phyloP scores from a whole-genome alignment of 2,888 invertebrate species.

The Melinaea marsaeus region DNA sequence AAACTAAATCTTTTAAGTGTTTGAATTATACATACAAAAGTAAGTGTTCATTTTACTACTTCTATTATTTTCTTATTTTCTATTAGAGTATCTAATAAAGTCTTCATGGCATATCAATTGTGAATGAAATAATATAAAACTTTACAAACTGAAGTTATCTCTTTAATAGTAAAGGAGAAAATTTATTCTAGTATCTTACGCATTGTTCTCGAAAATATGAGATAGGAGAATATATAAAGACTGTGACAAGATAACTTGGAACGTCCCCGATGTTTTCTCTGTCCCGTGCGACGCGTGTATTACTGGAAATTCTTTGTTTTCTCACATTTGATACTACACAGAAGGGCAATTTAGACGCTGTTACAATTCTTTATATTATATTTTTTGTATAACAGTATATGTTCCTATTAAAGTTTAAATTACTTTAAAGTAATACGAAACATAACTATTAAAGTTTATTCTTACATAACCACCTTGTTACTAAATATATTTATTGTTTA shows the following conservation, averaged over 20 bases:
- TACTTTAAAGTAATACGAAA: no score
- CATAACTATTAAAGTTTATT: no score
- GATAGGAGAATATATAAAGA: constrained; percentile 56
- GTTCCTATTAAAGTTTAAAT: no score
- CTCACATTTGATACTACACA: constrained; percentile 41
- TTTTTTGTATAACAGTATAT: no score
- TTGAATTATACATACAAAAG: background rate
- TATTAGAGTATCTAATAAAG: no score
- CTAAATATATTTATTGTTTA: no score
- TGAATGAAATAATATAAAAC: background rate
- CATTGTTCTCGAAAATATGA: constrained; percentile 59
- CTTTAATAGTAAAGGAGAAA: constrained; percentile 42
- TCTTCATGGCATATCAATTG: no score
- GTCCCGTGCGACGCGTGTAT: constrained; percentile 51
- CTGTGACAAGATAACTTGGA: constrained; percentile 67
- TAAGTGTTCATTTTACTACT: background rate
- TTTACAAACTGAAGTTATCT: constrained; percentile 30
- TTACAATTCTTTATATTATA: no score
- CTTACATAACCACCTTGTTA: no score
- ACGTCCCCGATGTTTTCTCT: constrained; percentile 56
- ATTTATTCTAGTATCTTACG: constrained; percentile 52
- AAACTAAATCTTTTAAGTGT: background rate
- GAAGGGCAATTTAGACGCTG: constrained; percentile 44
- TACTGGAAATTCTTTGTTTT: constrained; percentile 61
- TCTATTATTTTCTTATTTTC: no score